A percentile compares a stretch with the other conserved stretches of the same genome.
Evolutionary conservation across 2,797 vertebrate species (phyloP).

Genomic region (Pempheris klunzingeri): DNA sequence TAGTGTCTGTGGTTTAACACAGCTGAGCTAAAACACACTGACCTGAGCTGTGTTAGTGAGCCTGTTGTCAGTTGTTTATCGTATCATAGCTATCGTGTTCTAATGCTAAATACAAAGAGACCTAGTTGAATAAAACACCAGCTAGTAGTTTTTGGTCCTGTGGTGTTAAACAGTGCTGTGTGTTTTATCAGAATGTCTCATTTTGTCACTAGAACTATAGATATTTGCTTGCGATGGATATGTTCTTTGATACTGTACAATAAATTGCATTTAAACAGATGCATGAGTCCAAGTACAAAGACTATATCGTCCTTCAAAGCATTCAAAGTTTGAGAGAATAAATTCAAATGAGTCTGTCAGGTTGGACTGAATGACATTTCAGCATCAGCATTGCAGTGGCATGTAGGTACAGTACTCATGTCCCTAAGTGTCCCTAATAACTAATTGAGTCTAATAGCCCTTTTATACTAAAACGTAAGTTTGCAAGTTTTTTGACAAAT

Average conservation of each 20-base stretch:
- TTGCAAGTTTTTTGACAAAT: not conserved
- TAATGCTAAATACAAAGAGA: not conserved
- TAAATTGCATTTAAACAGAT: too few species aligned
- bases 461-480: too few species aligned
- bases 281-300: too few species aligned
- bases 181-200: not conserved
- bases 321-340: slow-evolving; percentile 1
- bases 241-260: not conserved
- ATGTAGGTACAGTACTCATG: not conserved
- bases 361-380: not conserved
- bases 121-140: not conserved
- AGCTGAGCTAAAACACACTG: not conserved
- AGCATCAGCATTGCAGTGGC: not conserved
- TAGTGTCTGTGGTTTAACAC: slow-evolving; percentile 20
- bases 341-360: slow-evolving; percentile 10
- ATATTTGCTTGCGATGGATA: not conserved
- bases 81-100: not conserved
- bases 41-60: not conserved
- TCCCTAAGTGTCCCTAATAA: too few species aligned
- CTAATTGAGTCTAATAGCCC: not conserved
- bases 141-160: not conserved
- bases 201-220: not conserved
- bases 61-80: not conserved
- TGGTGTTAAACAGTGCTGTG: not conserved
- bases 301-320: not conserved